Evolutionary conservation across 2,888 invertebrate species (phyloP), one percentile per base, ranked within the genome.

Genomic region (Drymonia ruficornis): DNA sequence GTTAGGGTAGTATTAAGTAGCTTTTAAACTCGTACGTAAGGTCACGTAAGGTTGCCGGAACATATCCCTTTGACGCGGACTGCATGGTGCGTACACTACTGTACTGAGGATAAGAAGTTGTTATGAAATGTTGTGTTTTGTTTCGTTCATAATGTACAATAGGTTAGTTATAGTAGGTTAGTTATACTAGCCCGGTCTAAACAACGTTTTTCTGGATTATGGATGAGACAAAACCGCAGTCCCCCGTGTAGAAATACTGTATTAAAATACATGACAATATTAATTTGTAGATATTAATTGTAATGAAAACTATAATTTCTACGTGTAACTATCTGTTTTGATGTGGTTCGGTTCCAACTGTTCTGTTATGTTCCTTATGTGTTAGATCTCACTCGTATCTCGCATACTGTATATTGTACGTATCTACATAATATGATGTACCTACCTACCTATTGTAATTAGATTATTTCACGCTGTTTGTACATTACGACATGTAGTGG

Each of bases 341-440:
- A 70, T 72, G 74, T 68, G 72, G 74, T 78, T 66, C 52, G 70
- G 65, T 68, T 75, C 66, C 23, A 64, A 56, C 46, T 49, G 66
- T 73, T 76, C 72, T 61, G 58, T 74, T 85, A 80, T 79, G 86
- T 89, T 88, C 87, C 87, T 89, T 78, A 75, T 70, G 74, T 83
- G 61, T 78, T 84, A 86, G 89, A 89, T 89, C 89, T 89, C 89
- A 89, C 77, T 75, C 72, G 74, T 83, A 77, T 84, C 81, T 84
- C 81, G 80, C 79, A 77, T 69, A 79, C 70, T 84, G 78, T 87
- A 81, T 73, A 61, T 62, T 51, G 49, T 54, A 60, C 62, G 57
- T 63, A 65, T 52, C 59, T 55, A 46, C n/a, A 47, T 69, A 69
- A 65, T 69, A 66, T 69, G 62, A n/a, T n/a, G n/a, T n/a, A n/a